phyloP scores from a whole-genome alignment of 2,113 vertebrate genomes.

The Lethenteron reissneri region DNA sequence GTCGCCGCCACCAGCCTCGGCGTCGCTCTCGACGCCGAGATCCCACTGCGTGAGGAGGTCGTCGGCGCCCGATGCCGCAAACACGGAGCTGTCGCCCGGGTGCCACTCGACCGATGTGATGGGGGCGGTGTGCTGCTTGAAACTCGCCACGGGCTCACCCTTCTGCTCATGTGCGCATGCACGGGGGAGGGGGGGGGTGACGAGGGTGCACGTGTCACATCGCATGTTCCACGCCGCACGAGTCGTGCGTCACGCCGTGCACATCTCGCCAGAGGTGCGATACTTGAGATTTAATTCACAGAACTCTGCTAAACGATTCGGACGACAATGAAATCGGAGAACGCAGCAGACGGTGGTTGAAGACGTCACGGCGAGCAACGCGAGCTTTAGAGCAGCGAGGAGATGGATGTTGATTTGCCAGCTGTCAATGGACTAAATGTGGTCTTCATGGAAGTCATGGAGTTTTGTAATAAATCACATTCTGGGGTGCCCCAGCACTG shows the following conservation, averaged over 20 bases:
- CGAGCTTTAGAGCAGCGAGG: too few species aligned
- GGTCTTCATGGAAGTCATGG: too few species aligned
- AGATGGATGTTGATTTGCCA: too few species aligned
- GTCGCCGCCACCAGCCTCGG: constrained; percentile 15
- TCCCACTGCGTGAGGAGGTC: constrained; percentile 69
- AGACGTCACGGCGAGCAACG: too few species aligned
- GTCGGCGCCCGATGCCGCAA: constrained; percentile 46
- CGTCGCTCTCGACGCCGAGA: constrained; percentile 47
- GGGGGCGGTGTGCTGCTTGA: constrained; percentile 62
- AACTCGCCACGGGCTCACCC: constrained; percentile 41
- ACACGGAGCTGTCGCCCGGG: constrained; percentile 49
- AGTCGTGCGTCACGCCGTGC: not conserved
- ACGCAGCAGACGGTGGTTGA: too few species aligned
- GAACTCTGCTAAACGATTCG: too few species aligned
- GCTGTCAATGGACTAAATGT: too few species aligned
- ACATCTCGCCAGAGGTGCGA: not conserved
- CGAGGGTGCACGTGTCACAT: not conserved
- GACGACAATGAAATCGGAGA: too few species aligned
- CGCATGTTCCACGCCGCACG: not conserved
- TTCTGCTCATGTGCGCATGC: constrained; percentile 18
- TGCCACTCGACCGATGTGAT: constrained; percentile 67
- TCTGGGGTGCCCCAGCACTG: too few species aligned
- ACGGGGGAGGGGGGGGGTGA: not conserved
- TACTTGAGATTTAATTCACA: too few species aligned
- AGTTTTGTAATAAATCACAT: too few species aligned